These are phyloP conservation scores for Blera fallax DNA, from an alignment of 2,888 invertebrate genomes.

Conservation along the genomic window DNA sequence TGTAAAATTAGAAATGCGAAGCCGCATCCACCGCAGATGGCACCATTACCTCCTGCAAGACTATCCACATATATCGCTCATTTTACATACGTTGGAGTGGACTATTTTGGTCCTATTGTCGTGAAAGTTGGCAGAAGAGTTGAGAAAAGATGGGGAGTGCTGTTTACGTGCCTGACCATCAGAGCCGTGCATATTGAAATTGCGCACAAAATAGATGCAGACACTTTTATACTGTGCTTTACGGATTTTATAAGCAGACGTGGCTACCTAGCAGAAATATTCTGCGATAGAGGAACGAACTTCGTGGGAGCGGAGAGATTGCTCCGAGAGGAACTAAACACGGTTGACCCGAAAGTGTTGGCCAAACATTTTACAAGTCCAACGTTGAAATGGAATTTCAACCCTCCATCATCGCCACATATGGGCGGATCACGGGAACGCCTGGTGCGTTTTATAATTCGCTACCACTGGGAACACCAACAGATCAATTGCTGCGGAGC, in stretches of 20 bases:
- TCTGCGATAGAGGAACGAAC: constrained; percentile 54
- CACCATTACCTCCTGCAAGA: constrained; percentile 1
- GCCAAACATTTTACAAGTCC: neutral
- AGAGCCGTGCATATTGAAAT: constrained; percentile 37
- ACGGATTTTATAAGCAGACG: constrained; percentile 47
- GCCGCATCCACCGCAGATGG: constrained; percentile 12
- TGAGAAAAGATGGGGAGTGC: constrained; percentile 36
- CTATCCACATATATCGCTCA: constrained; percentile 1
- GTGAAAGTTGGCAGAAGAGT: constrained; percentile 36
- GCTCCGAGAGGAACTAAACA: neutral
- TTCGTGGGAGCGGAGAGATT: constrained; percentile 40
- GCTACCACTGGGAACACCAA: neutral
- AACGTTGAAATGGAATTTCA: constrained; percentile 69
- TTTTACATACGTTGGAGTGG: constrained; percentile 48
- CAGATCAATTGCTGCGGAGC: neutral
- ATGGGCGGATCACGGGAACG: constrained; percentile 65
- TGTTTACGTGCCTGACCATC: constrained; percentile 52
- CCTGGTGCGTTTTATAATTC: neutral
- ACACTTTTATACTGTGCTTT: constrained; percentile 49
- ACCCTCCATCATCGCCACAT: constrained; percentile 72
- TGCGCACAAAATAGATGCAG: constrained; percentile 31
- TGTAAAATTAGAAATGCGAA: constrained; percentile 14
- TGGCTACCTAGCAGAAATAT: constrained; percentile 26
- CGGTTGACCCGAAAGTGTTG: neutral
- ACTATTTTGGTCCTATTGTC: constrained; percentile 60